These are phyloP conservation scores for Drosophila barbarae DNA, from an alignment of 2,888 invertebrate genomes.

Conservation along the genomic window DNA sequence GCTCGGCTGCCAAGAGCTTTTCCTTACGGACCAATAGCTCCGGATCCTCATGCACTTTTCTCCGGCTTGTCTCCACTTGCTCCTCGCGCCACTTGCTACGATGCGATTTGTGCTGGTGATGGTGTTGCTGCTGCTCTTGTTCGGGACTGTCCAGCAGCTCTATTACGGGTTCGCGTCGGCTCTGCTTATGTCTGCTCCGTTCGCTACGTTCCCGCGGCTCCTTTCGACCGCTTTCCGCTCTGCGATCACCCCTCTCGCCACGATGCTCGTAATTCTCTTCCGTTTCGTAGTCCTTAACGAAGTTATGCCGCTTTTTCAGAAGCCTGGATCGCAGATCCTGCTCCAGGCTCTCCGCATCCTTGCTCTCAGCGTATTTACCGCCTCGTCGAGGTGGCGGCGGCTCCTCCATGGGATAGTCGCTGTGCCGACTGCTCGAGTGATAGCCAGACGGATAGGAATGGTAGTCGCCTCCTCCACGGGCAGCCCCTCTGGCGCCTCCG, in stretches of 20 bases:
- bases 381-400: conserved; percentile 49
- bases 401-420: conserved; percentile 59
- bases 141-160: conserved; percentile 81
- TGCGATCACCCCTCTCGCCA: conserved; percentile 26
- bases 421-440: conserved; percentile 59
- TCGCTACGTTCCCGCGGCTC: conserved; percentile 61
- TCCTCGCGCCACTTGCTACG: conserved; percentile 66
- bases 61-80: conserved; percentile 36
- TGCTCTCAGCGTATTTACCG: conserved; percentile 61
- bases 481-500: conserved; percentile 22
- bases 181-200: conserved; percentile 57
- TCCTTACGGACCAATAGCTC: conserved; percentile 83
- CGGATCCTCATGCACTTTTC: conserved; percentile 78
- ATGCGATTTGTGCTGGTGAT: conserved; percentile 47
- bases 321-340: conserved; percentile 88
- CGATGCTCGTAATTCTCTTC: conserved; percentile 64
- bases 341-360: conserved; percentile 83
- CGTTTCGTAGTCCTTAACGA: conserved; percentile 81
- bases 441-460: conserved; percentile 51
- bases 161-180: conserved; percentile 73
- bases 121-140: conserved; percentile 20
- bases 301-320: conserved; percentile 85
- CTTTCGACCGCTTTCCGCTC: conserved; percentile 44
- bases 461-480: conserved; percentile 32
- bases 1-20: conserved; percentile 86